Base-by-base conservation (phyloP, 2,888 invertebrate genomes). In the Catocala nupta region DNA sequence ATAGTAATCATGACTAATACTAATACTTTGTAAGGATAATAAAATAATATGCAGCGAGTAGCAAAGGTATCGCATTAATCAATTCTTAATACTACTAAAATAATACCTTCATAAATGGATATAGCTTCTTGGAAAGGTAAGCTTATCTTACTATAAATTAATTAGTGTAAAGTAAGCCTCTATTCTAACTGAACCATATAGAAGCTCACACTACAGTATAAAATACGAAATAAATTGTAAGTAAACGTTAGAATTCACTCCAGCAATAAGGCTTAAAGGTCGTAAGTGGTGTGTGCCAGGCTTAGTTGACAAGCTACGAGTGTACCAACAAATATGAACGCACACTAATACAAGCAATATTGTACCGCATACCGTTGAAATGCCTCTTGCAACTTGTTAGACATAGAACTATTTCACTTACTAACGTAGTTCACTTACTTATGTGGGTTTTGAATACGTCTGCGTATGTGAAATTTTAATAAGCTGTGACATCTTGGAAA, bases 241-340 rank as follows among this genome's bases (percentile, higher is more conserved):
- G 13, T 34, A 36, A n/a, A 34, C n/a, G 33, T 12, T 16, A 34
- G 11, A 16, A 39, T 12, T 13, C 8, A 12, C 8, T 39, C 5
- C 9, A 39, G 13, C 36, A 39, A 51, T 43, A 25, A 13, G n/a
- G 36, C 7, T 52, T 33, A 47, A 16, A 12, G 36, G n/a, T 39
- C 39, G 16, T 53, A 53, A 53, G 13, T 53, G 25, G 25, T 42
- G 6, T 11, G 42, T 13, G n/a, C 39, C 10, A 53, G 11, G 11
- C 52, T 53, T 33, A 42, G 42, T 10, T 49, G 11, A 53, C 52
- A 53, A 53, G 42, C 42, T 11, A 42, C 16, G 25, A 42, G 52
- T 53, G 42, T 43, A 42, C 52, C 5, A 53, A 11, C 52, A 53
- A 53, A 53, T 53, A 53, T 42, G 42, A 53, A 53, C 42, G 33